A percentile compares a stretch with the other conserved stretches of the same genome.
phyloP scores from a whole-genome alignment of 2,797 vertebrate species.

The Lithobates pipiens region DNA sequence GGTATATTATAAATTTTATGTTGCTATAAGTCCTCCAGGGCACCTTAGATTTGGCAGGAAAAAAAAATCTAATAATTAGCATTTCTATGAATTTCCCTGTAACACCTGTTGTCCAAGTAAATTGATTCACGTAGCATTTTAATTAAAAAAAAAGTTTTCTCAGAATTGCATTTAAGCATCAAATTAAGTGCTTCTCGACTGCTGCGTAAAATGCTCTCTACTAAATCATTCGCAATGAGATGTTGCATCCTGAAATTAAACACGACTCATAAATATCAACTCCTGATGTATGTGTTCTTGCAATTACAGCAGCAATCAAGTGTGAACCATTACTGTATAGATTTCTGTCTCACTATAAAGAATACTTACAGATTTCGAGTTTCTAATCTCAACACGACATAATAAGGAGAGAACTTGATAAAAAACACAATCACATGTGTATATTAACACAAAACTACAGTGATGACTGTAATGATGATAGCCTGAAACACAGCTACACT shows the following conservation, averaged over 20 bases:
- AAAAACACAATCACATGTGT: no score
- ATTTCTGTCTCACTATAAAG: conserved; percentile 34
- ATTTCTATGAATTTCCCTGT: conserved; percentile 46
- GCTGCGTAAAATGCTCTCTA: conserved; percentile 35
- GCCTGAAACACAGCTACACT: no score
- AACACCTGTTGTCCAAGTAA: conserved; percentile 59
- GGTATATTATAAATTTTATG: conserved; percentile 6
- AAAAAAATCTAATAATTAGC: conserved; percentile 40
- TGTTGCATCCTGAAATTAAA: conserved; percentile 54
- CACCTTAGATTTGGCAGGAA: conserved; percentile 28
- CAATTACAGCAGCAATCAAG: conserved; percentile 56
- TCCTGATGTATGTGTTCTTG: conserved; percentile 39
- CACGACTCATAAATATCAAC: conserved; percentile 57
- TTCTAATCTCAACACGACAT: neutral
- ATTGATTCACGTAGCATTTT: conserved; percentile 58
- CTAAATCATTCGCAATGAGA: conserved; percentile 58
- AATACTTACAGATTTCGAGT: conserved; percentile 24
- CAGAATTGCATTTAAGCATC: conserved; percentile 51
- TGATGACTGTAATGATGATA: no score
- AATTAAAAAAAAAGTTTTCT: conserved; percentile 54
- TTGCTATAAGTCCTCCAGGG: conserved; percentile 22
- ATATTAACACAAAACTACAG: no score
- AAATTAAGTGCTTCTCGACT: conserved; percentile 55
- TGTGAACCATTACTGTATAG: conserved; percentile 41
- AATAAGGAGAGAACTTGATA: no score